Percentiles rank a stretch among this genome's conserved stretches.
Conservation (phyloP, 2,113 vertebrate species). For the Gambusia holbrooki region DNA sequence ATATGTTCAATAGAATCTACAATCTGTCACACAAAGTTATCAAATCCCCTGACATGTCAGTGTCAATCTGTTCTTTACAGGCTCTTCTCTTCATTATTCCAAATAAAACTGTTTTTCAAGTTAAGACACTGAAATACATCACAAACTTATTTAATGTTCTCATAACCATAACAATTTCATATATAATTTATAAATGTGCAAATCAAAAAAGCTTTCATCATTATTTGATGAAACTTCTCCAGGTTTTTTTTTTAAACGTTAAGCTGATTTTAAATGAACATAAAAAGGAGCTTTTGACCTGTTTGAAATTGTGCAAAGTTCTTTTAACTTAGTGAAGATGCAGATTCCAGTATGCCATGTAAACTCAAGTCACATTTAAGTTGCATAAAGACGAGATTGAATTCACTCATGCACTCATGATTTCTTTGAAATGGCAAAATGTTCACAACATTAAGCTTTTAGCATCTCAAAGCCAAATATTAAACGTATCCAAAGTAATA, state of each 20-base stretch:
- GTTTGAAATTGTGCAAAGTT: not conserved
- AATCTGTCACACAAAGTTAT: constrained; percentile 6
- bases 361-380: not conserved
- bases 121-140: not conserved
- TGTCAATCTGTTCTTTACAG: not conserved
- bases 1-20: not conserved
- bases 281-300: not conserved
- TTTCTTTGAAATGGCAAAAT: not conserved
- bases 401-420: not conserved
- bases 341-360: not conserved
- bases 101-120: not conserved
- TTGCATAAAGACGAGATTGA: not conserved
- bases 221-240: not conserved
- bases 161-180: not conserved
- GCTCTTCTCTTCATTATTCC: not conserved
- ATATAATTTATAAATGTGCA: not conserved
- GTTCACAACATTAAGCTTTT: not conserved
- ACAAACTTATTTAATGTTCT: not conserved
- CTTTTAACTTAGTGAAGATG: not conserved
- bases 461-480: not conserved
- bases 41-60: constrained; percentile 1
- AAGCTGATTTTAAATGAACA: not conserved
- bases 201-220: not conserved
- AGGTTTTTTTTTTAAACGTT: not conserved
- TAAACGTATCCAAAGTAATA: not conserved